phyloP scores from a whole-genome alignment of 2,113 vertebrate species.

The Scartelaos histophorus region DNA sequence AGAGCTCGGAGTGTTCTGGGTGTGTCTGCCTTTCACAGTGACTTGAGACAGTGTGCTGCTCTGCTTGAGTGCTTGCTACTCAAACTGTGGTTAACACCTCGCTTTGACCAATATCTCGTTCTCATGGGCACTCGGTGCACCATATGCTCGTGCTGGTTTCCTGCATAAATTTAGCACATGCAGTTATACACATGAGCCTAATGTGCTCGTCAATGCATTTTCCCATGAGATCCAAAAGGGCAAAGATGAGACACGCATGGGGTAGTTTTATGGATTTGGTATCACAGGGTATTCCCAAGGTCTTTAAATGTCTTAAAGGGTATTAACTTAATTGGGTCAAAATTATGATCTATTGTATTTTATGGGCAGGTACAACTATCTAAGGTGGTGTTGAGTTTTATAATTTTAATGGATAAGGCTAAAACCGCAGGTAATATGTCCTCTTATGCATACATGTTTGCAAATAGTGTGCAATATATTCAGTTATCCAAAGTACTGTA shows the following conservation, averaged over 20 bases:
- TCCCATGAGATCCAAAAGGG: slow-evolving; percentile 21
- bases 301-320: neutral
- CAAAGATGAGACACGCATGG: neutral
- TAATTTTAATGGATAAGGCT: neutral
- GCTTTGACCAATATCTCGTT: slow-evolving; percentile 69
- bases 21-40: slow-evolving; percentile 39
- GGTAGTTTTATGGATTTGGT: neutral
- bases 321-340: neutral
- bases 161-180: slow-evolving; percentile 36
- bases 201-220: slow-evolving; percentile 36
- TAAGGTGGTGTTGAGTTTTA: neutral
- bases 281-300: slow-evolving; percentile 7
- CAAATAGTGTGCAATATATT: no score
- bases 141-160: slow-evolving; percentile 32
- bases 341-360: neutral
- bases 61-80: slow-evolving; percentile 45
- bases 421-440: neutral
- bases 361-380: neutral
- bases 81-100: slow-evolving; percentile 82
- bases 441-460: no score
- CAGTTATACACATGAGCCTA: slow-evolving; percentile 1
- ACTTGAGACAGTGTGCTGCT: slow-evolving; percentile 39
- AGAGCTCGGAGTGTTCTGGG: slow-evolving; percentile 27
- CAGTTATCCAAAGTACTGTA: no score
- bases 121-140: slow-evolving; percentile 47